Evolutionary conservation across 2,797 vertebrate genomes (phyloP), one percentile per base, ranked within the genome.

Genomic region (Podargus strigoides): DNA sequence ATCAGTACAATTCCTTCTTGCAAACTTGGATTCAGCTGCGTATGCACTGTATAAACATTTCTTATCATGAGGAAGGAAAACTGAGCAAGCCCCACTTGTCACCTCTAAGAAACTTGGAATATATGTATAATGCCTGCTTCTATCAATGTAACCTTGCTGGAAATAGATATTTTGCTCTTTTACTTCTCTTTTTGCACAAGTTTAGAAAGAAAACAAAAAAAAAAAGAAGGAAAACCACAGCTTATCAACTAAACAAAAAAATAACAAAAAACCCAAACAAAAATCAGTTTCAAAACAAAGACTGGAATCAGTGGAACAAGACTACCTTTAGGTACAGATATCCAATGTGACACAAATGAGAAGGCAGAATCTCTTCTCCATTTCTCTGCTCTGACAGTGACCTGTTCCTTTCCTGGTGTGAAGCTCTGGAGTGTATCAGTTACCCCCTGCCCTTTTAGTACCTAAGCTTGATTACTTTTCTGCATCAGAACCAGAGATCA

Each of bases 171-270:
- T 69, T n/a, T 53, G 5, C 2, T 8, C 10, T 42, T 82, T 69
- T 62, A 30, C 1, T 36, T 80, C 80, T 69, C 24, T 67, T 67
- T 77, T 49, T 24, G 4, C 5, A 6, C 6, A 72, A 24, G 3
- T 50, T 80, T 21, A 32, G 17, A 77, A 83, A 59, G 10, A 26
- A 55, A 62, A 3, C 2, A 37, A 37, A 3, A 14, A 14, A 14
- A 50, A 50, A 23, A 26, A 16, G 3, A 22, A 8, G 1, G 7
- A 49, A 52, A 17, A 5, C 4, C 8, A 13, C 14, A 41, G 8
- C 5, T 16, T 55, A 5, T 0, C 3, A 39, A 17, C 0, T 13
- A 66, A 52, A 3, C 2, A 37, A 37, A 4, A 34, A 47, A 26
- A 5, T 32, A 20, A 3, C 6, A 44, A 32, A 36, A 41, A 26